Evolutionary conservation across 2,113 vertebrate genomes (phyloP).

Genomic region (Alethe diademata): DNA sequence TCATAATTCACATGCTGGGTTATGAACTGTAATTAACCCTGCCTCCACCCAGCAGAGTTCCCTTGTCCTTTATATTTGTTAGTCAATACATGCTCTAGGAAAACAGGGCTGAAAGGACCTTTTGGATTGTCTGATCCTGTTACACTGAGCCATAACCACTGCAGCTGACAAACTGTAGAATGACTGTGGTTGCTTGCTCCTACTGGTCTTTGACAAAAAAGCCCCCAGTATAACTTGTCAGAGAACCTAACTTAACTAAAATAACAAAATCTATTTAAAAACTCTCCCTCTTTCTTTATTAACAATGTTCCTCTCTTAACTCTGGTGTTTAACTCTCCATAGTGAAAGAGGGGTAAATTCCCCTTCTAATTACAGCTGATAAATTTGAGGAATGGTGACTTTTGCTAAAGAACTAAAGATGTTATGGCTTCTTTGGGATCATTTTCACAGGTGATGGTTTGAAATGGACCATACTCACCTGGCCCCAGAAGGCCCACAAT

Average conservation of each 20-base stretch:
- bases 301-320: neutral
- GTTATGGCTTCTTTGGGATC: neutral
- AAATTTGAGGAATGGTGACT: neutral
- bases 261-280: neutral
- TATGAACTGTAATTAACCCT: neutral
- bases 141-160: neutral
- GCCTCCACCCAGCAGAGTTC: neutral
- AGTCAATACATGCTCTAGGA: neutral
- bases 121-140: neutral
- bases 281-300: neutral
- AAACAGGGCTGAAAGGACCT: neutral
- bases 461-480: neutral
- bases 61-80: neutral
- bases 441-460: neutral
- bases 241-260: neutral
- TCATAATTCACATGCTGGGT: neutral
- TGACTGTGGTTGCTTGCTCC: neutral
- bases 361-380: neutral
- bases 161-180: neutral
- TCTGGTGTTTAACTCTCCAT: neutral
- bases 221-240: neutral
- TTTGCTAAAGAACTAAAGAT: neutral
- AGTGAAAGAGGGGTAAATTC: neutral
- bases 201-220: neutral
- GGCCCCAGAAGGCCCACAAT: neutral